phyloP scores from a whole-genome alignment of 2,113 vertebrate genomes.

The Crotalus horridus region DNA sequence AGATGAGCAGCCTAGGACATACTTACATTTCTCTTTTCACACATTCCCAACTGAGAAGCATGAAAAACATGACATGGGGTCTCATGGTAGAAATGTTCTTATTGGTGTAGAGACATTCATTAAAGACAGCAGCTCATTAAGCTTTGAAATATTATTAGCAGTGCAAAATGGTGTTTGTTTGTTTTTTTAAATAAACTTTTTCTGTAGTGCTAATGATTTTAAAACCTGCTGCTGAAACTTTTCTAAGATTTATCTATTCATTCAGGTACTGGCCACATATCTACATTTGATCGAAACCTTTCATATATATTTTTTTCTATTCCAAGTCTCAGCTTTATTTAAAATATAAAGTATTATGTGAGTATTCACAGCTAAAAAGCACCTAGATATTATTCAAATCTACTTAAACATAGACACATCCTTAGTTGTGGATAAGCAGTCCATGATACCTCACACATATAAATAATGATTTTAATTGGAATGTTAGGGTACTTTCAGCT shows the following conservation, averaged over 20 bases:
- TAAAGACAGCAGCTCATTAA: slow-evolving; percentile 17
- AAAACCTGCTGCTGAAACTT: slow-evolving; percentile 1
- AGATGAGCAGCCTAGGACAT: too few species aligned
- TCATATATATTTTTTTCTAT: not conserved
- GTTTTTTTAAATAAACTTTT: slow-evolving; percentile 12
- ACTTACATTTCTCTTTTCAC: not conserved
- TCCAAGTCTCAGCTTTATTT: not conserved
- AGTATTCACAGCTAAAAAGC: not conserved
- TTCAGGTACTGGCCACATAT: not conserved
- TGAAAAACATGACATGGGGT: not conserved
- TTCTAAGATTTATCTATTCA: not conserved
- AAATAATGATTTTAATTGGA: not conserved
- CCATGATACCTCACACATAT: not conserved
- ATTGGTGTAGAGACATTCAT: slow-evolving; percentile 8
- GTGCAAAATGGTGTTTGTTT: slow-evolving; percentile 25
- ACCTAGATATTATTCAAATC: not conserved
- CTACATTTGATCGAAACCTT: not conserved
- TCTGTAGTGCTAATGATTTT: slow-evolving; percentile 23
- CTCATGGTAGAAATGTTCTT: slow-evolving; percentile 9
- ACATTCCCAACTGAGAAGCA: not conserved
- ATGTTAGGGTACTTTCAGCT: slow-evolving; percentile 15
- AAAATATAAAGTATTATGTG: not conserved
- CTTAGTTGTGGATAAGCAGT: not conserved
- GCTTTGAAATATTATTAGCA: slow-evolving; percentile 23
- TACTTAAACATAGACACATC: slow-evolving; percentile 16